These are phyloP conservation scores for Labeo rohita DNA, from an alignment of 2,113 vertebrate species.

Conservation along the genomic window DNA sequence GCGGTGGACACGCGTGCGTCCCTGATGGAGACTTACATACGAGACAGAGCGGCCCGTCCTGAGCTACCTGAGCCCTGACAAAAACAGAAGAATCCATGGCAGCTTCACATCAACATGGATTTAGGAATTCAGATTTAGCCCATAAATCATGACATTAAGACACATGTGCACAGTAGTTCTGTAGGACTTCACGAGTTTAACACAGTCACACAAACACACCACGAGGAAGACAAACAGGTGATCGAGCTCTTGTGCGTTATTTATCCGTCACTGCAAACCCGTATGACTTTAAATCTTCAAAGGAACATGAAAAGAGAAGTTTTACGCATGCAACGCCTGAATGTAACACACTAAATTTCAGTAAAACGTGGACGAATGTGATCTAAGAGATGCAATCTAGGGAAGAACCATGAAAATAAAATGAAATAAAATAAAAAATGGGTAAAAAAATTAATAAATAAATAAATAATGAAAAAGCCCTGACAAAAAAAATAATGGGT, in stretches of 20 bases:
- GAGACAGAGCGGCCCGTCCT: constrained; percentile 65
- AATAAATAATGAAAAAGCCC: too few species aligned
- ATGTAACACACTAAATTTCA: background rate
- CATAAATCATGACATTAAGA: background rate
- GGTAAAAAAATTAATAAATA: too few species aligned
- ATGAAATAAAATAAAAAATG: too few species aligned
- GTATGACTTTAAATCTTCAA: background rate
- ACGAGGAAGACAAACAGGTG: too few species aligned
- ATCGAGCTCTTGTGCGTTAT: too few species aligned
- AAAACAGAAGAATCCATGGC: background rate
- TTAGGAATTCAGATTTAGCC: background rate
- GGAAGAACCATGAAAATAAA: too few species aligned
- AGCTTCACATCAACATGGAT: background rate
- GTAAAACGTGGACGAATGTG: background rate
- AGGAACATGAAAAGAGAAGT: background rate
- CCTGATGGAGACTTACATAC: constrained; percentile 67
- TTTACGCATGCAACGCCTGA: too few species aligned
- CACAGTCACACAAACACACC: too few species aligned
- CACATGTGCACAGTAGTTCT: too few species aligned
- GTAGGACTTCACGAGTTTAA: too few species aligned
- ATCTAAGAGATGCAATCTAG: background rate
- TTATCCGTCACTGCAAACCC: background rate
- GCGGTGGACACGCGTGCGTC: constrained; percentile 71
- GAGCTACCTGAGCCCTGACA: constrained; percentile 79
- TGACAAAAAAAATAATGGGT: too few species aligned